Evolutionary conservation across 2,113 vertebrate genomes (phyloP).

Genomic region (Onychostoma macrolepis): DNA sequence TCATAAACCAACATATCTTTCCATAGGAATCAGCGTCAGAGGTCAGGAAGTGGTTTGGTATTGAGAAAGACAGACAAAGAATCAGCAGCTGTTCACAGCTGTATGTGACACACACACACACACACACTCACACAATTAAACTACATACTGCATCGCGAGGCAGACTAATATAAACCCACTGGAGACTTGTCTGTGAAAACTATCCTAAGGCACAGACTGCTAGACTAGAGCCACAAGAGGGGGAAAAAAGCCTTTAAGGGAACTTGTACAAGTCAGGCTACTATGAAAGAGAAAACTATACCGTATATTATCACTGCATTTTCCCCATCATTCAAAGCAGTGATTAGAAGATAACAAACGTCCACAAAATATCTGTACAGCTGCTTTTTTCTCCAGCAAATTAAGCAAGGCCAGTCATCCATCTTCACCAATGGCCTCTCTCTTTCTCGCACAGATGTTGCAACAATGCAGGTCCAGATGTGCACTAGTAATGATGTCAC

Average conservation of each 20-base stretch:
- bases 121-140: conserved; percentile 36
- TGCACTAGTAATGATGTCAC: conserved; percentile 67
- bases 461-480: conserved; percentile 55
- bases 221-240: conserved; percentile 7
- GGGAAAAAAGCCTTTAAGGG: background rate
- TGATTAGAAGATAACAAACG: background rate
- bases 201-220: conserved; percentile 42
- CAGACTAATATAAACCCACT: conserved; percentile 40
- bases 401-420: background rate
- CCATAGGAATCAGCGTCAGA: background rate
- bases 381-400: background rate
- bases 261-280: background rate
- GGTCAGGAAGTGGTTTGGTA: conserved; percentile 33
- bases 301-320: background rate
- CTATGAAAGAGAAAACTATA: background rate
- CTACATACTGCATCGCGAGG: background rate
- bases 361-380: background rate
- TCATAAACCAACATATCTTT: background rate
- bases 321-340: background rate
- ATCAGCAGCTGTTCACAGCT: conserved; percentile 47
- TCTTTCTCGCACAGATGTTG: background rate
- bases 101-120: conserved; percentile 39
- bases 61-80: conserved; percentile 35
- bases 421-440: background rate
- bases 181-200: conserved; percentile 44